Conservation (phyloP, 2,113 vertebrate species). For the Pica pica region DNA sequence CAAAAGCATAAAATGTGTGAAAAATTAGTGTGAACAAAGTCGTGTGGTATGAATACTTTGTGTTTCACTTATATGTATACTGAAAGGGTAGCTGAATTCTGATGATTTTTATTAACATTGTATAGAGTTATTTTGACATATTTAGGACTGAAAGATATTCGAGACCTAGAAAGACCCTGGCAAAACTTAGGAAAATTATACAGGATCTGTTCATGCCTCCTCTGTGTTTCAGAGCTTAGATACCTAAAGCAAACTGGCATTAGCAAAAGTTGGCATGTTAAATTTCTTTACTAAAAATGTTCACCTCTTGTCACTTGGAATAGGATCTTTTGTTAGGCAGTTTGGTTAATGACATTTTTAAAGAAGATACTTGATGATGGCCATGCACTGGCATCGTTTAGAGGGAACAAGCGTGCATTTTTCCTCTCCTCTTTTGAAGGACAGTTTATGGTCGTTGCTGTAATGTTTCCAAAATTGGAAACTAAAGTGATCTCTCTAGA, state of each 20-base stretch:
- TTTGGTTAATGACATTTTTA: background rate
- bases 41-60: background rate
- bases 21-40: background rate
- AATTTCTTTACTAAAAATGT: background rate
- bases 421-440: background rate
- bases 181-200: background rate
- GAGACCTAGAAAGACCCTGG: background rate
- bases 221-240: background rate
- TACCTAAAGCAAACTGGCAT: background rate
- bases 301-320: background rate
- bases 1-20: background rate
- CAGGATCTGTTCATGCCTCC: background rate
- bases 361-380: background rate
- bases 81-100: background rate
- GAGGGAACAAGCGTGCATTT: background rate
- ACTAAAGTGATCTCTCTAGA: background rate
- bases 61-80: background rate
- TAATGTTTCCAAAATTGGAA: background rate
- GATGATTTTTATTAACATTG: background rate
- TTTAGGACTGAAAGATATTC: background rate
- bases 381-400: accelerated
- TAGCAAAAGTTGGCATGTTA: background rate
- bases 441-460: background rate
- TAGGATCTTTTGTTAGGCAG: background rate
- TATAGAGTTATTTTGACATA: background rate